Base-by-base conservation (phyloP, 1,140 invertebrate genomes). In the Zeugodacus cucurbitae region DNA sequence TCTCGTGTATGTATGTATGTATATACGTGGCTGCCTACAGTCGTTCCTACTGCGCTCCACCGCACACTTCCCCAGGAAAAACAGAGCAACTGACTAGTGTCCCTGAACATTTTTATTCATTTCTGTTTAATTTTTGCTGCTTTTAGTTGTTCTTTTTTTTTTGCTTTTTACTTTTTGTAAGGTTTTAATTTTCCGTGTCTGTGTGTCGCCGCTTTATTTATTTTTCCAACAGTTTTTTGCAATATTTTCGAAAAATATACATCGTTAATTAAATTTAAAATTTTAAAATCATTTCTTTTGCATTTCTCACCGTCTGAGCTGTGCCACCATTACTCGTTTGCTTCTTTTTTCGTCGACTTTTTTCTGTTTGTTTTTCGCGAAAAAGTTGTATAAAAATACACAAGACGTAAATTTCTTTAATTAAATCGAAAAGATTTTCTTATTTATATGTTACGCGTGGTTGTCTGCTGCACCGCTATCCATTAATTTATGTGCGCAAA, bases 371-470 rank as follows among this genome's bases (percentile, higher is more conserved):
- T 48, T 48, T 44, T 82, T 82, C 41, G 26, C 41, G 10, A 11
- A 1, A 82, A 48, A 54, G 20, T 74, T 78, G 17, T 78, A 26
- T 48, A 48, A 82, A 82, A 82, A 82, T 48, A 48, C n/a, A 44
- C n/a, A 48, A 54, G 41, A 82, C 20, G 34, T 41, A 82, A 70
- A 70, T 44, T 82, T 82, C 41, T 82, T 82, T 44, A 48, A 48
- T 82, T 82, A 48, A 82, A 48, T 48, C 14, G 26, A 48, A 74
- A 74, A 74, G 32, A 82, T 82, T 82, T 82, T 82, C 41, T 82
- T 48, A 82, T 82, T 82, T 82, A 82, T 82, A 48, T 26, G 74
- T 48, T 82, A 26, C 41, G 41, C 74, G 74, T 82, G 74, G 74
- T 82, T 48, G 74, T 82, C 74, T 82, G 74, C n/a, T 82, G 74